Evolutionary conservation across 2,113 vertebrate species (phyloP).

Genomic region (Vanacampus margaritifer): DNA sequence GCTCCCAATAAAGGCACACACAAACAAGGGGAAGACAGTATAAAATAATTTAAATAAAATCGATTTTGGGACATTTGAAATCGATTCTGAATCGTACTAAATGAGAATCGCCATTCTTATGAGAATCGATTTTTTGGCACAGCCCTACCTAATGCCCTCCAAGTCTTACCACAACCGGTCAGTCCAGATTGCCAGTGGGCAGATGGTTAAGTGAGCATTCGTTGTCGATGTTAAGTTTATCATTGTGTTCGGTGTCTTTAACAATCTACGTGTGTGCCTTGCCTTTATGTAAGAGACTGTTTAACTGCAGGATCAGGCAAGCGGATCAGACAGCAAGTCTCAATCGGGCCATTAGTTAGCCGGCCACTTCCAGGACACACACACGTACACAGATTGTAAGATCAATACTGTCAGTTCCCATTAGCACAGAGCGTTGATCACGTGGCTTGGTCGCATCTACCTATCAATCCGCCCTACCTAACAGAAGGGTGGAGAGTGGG

Average conservation of each 20-base stretch:
- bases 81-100: no score
- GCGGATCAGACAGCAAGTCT: conserved; percentile 46
- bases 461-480: conserved; percentile 17
- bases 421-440: conserved; percentile 51
- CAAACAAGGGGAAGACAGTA: no score
- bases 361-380: conserved; percentile 38
- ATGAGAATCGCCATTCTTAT: no score
- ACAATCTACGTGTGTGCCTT: neutral
- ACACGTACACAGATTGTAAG: conserved; percentile 24
- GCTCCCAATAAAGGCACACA: no score
- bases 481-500: conserved; percentile 8
- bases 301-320: conserved; percentile 46
- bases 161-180: no score
- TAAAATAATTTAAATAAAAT: no score
- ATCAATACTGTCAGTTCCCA: conserved; percentile 64
- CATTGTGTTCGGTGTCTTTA: neutral
- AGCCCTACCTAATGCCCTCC: no score
- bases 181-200: neutral
- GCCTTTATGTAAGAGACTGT: conserved; percentile 24
- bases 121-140: no score
- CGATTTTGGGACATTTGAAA: no score
- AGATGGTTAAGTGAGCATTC: neutral
- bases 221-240: neutral
- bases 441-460: conserved; percentile 29
- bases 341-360: conserved; percentile 48